Conservation (phyloP, 2,797 vertebrate species). For the Petrocephalus schoutedeni region DNA sequence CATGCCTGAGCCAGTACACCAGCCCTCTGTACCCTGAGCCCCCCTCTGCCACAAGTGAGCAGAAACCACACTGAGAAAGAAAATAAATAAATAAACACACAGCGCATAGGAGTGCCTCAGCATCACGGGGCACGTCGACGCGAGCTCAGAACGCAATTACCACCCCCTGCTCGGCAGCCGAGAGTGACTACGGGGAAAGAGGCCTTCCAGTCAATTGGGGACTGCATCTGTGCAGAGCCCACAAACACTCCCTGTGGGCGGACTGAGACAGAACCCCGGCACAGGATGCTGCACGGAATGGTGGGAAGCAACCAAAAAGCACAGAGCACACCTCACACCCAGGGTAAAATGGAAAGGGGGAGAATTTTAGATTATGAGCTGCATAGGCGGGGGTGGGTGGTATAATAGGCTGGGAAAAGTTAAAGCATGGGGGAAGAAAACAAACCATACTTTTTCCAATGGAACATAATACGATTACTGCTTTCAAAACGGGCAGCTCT, state of each 20-base stretch:
- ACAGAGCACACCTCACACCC: background rate
- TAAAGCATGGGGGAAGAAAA: background rate
- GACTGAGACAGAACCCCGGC: constrained; percentile 38
- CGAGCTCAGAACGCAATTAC: constrained; percentile 44
- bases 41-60: background rate
- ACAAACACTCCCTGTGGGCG: constrained; percentile 4
- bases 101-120: constrained; percentile 38
- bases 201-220: constrained; percentile 36
- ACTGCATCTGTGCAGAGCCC: background rate
- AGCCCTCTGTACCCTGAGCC: background rate
- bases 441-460: background rate
- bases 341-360: background rate
- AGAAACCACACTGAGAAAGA: constrained; percentile 48
- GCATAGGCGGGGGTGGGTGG: background rate
- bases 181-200: constrained; percentile 34
- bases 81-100: constrained; percentile 26
- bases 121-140: constrained; percentile 36
- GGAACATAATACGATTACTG: background rate
- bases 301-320: background rate
- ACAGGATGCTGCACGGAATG: background rate
- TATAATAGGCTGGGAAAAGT: background rate
- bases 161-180: constrained; percentile 41
- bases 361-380: background rate
- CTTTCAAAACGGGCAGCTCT: background rate
- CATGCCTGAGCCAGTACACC: background rate